These are phyloP conservation scores for Chanos chanos DNA, from an alignment of 2,797 vertebrate species.

Conservation along the genomic window DNA sequence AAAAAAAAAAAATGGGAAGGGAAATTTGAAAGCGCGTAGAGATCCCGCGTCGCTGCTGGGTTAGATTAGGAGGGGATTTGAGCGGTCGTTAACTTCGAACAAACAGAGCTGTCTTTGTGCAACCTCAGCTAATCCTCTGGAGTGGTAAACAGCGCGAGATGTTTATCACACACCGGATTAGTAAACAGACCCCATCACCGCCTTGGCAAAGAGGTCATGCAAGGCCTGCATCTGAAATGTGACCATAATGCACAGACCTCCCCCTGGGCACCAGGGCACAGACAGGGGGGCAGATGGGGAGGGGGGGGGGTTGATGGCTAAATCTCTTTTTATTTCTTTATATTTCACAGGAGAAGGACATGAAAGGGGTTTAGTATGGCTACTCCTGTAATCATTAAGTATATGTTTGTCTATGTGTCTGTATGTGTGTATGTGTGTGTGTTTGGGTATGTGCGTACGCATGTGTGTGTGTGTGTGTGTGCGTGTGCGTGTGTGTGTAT, in stretches of 20 bases:
- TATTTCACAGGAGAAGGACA: too few relatives aligned
- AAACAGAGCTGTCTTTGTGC: slow-evolving; percentile 53
- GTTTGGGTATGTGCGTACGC: too few relatives aligned
- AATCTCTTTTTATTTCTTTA: too few relatives aligned
- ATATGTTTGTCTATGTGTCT: background rate
- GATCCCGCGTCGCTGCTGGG: slow-evolving; percentile 32
- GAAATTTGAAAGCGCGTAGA: slow-evolving; percentile 42
- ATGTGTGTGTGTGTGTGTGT: too few relatives aligned
- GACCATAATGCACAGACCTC: too few relatives aligned
- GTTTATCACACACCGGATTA: slow-evolving; percentile 41
- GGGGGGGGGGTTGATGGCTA: too few relatives aligned
- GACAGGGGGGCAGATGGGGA: background rate
- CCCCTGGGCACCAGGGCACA: background rate
- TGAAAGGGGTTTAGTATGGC: too few relatives aligned
- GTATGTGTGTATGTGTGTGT: background rate
- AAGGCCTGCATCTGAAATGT: too few relatives aligned
- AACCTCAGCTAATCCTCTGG: slow-evolving; percentile 48
- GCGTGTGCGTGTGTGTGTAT: too few relatives aligned
- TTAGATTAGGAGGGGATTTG: slow-evolving; percentile 52
- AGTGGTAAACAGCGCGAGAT: slow-evolving; percentile 51
- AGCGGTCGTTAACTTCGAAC: slow-evolving; percentile 41
- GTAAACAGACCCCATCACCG: slow-evolving; percentile 20
- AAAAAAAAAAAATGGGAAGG: too few relatives aligned
- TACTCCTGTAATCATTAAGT: too few relatives aligned
- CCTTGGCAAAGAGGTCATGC: too few relatives aligned